Evolutionary conservation across 2,888 invertebrate species (phyloP).

Genomic region (Andrena trimmerana): DNA sequence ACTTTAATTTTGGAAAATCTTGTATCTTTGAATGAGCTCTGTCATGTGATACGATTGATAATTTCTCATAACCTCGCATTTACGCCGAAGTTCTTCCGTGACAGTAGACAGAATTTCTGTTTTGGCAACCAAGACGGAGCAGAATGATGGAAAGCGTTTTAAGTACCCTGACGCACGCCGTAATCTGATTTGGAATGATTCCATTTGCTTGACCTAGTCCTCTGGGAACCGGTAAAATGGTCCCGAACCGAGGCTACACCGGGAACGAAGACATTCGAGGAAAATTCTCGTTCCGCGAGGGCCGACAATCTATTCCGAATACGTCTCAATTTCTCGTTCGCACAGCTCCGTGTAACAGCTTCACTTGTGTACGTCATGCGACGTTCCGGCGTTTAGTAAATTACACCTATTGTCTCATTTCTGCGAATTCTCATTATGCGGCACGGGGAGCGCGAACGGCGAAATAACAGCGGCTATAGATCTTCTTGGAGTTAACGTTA

Average conservation of each 20-base stretch:
- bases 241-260: constrained; percentile 40
- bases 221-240: constrained; percentile 48
- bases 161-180: constrained; percentile 65
- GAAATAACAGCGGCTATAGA: constrained; percentile 45
- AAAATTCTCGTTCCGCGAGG: constrained; percentile 41
- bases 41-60: too few relatives aligned
- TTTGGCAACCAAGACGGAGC: neutral
- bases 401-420: constrained; percentile 47
- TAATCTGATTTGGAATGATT: constrained; percentile 75
- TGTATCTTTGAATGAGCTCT: too few relatives aligned
- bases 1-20: too few relatives aligned
- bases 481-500: constrained; percentile 47
- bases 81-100: neutral
- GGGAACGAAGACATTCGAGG: constrained; percentile 42
- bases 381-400: constrained; percentile 36
- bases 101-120: neutral
- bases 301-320: constrained; percentile 30
- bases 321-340: constrained; percentile 41
- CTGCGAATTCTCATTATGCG: constrained; percentile 37
- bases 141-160: constrained; percentile 58
- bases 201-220: constrained; percentile 66
- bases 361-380: constrained; percentile 26
- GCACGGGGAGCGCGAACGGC: constrained; percentile 30
- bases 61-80: neutral
- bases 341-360: neutral